phyloP scores from a whole-genome alignment of 2,797 vertebrate species.

The Syngnathus acus region DNA sequence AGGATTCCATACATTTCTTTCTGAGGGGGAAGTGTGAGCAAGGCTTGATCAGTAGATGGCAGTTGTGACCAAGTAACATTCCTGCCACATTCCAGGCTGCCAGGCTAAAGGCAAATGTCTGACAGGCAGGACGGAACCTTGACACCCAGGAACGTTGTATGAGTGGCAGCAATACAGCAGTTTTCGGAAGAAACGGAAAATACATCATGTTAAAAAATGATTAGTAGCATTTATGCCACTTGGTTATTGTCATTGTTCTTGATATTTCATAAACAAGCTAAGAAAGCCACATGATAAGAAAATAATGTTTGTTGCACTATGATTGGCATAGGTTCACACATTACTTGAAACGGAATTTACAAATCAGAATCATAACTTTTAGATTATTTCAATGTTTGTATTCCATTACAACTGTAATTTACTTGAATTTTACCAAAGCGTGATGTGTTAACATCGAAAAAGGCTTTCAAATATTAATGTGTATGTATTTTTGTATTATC shows the following conservation, averaged over 20 bases:
- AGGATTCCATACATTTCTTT: too few species aligned
- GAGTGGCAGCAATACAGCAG: background rate
- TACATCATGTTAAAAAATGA: background rate
- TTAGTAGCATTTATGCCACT: background rate
- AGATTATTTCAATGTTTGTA: background rate
- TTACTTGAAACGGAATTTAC: background rate
- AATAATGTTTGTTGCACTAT: too few species aligned
- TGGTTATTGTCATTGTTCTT: background rate
- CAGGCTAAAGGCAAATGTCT: background rate
- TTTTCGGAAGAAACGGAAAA: background rate
- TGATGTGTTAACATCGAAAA: background rate
- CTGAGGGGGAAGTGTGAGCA: too few species aligned
- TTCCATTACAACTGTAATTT: background rate
- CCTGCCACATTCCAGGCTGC: conserved; percentile 15
- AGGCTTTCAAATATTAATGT: background rate
- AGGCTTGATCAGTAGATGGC: too few species aligned
- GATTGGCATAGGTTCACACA: too few species aligned
- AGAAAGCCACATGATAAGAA: background rate
- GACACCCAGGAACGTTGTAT: background rate
- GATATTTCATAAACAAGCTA: background rate
- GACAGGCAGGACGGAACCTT: background rate
- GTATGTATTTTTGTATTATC: background rate
- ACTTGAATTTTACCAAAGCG: background rate
- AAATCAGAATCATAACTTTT: background rate
- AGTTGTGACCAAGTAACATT: conserved; percentile 21